Conservation (phyloP, 2,113 vertebrate genomes). For the Pollachius pollachius region DNA sequence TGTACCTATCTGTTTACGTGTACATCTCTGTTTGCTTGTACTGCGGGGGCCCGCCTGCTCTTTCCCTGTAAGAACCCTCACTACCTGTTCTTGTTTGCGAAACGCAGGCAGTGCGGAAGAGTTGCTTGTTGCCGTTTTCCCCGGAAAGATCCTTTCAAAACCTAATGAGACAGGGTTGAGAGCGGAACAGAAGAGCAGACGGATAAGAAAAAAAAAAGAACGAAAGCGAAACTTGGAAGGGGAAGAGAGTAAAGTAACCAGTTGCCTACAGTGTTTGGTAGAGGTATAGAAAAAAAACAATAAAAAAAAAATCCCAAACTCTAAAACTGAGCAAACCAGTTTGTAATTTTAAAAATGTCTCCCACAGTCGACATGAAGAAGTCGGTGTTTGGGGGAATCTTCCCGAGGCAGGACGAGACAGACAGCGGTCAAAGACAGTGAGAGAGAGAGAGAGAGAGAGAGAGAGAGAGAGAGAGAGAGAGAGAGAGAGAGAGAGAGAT, state of each 20-base stretch:
- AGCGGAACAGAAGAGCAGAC: not conserved
- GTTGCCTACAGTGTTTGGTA: not conserved
- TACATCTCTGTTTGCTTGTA: no score
- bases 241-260: not conserved
- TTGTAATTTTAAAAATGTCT: not conserved
- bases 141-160: no score
- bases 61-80: no score
- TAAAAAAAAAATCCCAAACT: not conserved
- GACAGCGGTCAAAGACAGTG: not conserved
- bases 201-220: no score
- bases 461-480: not conserved
- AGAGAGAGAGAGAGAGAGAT: not conserved
- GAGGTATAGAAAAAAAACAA: not conserved
- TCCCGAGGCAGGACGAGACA: not conserved
- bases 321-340: not conserved
- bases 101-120: no score
- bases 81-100: no score
- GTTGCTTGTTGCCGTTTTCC: no score
- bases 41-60: no score
- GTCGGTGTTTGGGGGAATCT: not conserved
- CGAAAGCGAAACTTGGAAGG: no score
- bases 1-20: no score
- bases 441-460: conserved; percentile 3
- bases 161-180: not conserved
- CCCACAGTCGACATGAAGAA: no score